Evolutionary conservation across 1,140 invertebrate genomes (phyloP).

Genomic region (Triops longicaudatus): DNA sequence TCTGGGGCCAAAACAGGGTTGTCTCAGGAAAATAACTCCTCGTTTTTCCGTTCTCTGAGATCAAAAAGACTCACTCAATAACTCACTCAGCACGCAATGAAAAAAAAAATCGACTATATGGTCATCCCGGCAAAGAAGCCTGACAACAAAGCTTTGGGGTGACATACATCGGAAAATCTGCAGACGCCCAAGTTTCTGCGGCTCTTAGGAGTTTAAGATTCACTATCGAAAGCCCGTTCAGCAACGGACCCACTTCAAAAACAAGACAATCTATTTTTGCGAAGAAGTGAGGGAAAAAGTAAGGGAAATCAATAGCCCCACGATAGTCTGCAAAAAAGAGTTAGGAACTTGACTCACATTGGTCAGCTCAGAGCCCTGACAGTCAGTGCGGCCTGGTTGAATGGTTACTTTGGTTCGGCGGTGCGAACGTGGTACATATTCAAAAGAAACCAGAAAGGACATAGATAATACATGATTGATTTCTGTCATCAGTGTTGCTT

Average conservation of each 20-base stretch:
- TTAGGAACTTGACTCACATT: background rate
- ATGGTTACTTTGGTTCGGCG: background rate
- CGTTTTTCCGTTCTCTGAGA: background rate
- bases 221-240: background rate
- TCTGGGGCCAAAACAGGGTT: background rate
- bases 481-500: background rate
- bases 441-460: background rate
- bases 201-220: background rate
- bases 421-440: background rate
- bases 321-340: background rate
- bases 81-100: background rate
- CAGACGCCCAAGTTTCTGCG: background rate
- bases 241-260: background rate
- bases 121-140: background rate
- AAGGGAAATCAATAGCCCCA: constrained; percentile 11
- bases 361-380: background rate
- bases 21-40: background rate
- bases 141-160: background rate
- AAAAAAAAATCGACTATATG: background rate
- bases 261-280: background rate
- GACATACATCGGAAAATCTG: background rate
- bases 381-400: background rate
- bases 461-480: background rate
- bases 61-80: background rate
- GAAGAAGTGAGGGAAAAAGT: background rate